Percentiles rank a stretch among this genome's conserved stretches.
phyloP scores from a whole-genome alignment of 1,140 invertebrate species.

The Drosophila cardini region DNA sequence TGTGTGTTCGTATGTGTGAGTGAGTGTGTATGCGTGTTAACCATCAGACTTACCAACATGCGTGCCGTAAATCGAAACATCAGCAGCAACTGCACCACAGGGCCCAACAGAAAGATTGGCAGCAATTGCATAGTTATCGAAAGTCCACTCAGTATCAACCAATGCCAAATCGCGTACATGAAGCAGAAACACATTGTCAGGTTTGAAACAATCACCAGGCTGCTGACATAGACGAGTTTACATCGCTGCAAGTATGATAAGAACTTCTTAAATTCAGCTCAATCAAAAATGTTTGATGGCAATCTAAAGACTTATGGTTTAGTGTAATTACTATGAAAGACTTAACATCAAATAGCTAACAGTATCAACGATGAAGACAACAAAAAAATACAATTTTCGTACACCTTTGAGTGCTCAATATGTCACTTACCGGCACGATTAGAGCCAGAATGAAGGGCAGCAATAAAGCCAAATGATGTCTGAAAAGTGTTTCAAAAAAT shows the following conservation, averaged over 20 bases:
- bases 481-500: conserved; percentile 58
- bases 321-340: too few species aligned
- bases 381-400: too few species aligned
- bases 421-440: conserved; percentile 52
- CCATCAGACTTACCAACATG: conserved; percentile 54
- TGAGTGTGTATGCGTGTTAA: background rate
- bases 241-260: conserved; percentile 46
- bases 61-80: conserved; percentile 38
- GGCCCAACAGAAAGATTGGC: conserved; percentile 50
- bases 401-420: too few species aligned
- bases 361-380: too few species aligned
- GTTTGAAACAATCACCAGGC: conserved; percentile 55
- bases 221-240: conserved; percentile 54
- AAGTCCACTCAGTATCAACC: conserved; percentile 27
- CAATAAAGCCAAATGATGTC: conserved; percentile 61
- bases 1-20: too few species aligned
- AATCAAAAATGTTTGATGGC: background rate
- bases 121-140: conserved; percentile 32
- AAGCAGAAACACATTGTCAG: conserved; percentile 58
- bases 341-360: too few species aligned
- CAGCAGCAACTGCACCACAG: conserved; percentile 49
- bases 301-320: too few species aligned
- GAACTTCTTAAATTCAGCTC: background rate
- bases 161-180: conserved; percentile 44
- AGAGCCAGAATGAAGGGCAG: conserved; percentile 55